Evolutionary conservation across 2,797 vertebrate genomes (phyloP), one percentile per base, ranked within the genome.

Genomic region (Eurystomus glaucurus): DNA sequence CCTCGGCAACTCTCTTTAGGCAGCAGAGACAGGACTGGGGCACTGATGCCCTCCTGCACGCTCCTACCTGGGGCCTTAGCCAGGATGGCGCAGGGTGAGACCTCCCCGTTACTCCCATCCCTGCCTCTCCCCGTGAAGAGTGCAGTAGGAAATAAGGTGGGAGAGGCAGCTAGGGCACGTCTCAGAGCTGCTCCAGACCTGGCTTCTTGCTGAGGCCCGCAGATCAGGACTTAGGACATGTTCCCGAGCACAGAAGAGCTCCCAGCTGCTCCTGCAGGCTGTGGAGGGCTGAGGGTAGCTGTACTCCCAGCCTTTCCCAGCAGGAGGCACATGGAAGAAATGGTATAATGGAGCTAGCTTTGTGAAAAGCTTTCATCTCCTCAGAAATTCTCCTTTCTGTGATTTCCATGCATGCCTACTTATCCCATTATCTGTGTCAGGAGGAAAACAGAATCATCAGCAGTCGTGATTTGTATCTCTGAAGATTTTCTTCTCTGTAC

Each of bases 351-450:
- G 85, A 71, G 43, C 79, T 3, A 14, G 62, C 74, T 94, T 86
- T 94, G 69, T 88, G 68, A 94, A 95, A 88, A 57, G 90, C 94
- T 96, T 98, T 97, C 95, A 97, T 98, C 95, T 97, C 76, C 81
- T 93, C 85, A 68, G 88, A 96, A 96, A 93, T 92, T 97, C 85
- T 96, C 91, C 88, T 96, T 97, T 97, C 96, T 96, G 55, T 95
- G 90, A 97, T 98, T 97, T 97, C 97, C 95, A 94, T 98, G 97
- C 97, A 88, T 98, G 85, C 95, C 95, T 92, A 95, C 94, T 98
- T 98, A 98, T 97, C 97, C 97, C 92, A 98, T 98, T 98, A 98
- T 98, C 96, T 95, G 97, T 96, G 93, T 97, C 95, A 97, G 98
- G 85, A 96, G 92, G 96, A 98, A 98, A 98, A 98, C 97, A 98